Percentiles rank a stretch among this genome's conserved stretches.
These are phyloP conservation scores for Oreohelix idahoensis DNA, from an alignment of 1,140 invertebrate genomes.

Conservation along the genomic window DNA sequence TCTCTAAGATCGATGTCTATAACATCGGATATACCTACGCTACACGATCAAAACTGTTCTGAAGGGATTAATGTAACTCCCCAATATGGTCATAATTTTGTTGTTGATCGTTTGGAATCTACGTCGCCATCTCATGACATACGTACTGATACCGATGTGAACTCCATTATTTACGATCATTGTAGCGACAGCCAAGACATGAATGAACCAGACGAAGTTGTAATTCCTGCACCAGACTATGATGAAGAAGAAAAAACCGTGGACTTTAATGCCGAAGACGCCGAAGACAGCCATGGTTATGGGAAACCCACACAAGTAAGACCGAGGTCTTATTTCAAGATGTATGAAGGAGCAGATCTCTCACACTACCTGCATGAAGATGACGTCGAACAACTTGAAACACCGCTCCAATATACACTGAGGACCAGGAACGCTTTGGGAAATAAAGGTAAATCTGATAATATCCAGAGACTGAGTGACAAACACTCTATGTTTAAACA, in stretches of 20 bases:
- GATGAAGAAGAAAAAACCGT: slow-evolving; percentile 7
- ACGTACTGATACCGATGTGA: no score
- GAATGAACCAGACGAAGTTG: no score
- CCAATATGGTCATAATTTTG: no score
- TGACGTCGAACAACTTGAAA: background rate
- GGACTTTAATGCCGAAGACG: slow-evolving; percentile 34
- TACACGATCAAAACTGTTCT: no score
- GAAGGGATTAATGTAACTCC: no score
- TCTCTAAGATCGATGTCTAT: no score
- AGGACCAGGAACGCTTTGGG: background rate
- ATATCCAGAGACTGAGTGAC: slow-evolving; percentile 19
- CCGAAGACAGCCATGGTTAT: background rate
- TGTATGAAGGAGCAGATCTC: slow-evolving; percentile 46
- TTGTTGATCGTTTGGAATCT: no score
- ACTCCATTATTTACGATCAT: no score
- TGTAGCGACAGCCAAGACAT: no score
- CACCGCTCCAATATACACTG: background rate
- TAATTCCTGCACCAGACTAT: no score
- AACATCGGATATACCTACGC: no score
- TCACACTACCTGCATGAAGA: slow-evolving; percentile 33
- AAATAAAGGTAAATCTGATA: slow-evolving; percentile 20
- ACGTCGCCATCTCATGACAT: no score
- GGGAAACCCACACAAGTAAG: background rate
- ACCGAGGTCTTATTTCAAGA: background rate
- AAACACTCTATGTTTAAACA: slow-evolving; percentile 22